phyloP scores from a whole-genome alignment of 2,113 vertebrate genomes.

The Ictidomys tridecemlineatus region DNA sequence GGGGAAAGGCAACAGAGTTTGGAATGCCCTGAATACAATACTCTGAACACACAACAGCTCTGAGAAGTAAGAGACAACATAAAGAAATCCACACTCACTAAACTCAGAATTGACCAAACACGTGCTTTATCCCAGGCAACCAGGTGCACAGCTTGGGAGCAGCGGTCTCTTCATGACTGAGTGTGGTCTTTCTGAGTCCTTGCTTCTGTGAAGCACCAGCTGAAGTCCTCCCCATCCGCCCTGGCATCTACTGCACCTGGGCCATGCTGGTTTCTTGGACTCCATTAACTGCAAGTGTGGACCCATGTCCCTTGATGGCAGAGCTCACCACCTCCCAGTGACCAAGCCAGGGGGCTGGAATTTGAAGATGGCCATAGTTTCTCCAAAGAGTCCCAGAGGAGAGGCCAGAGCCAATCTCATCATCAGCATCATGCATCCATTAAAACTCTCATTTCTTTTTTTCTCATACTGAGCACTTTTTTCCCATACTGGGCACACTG shows the following conservation, averaged over 20 bases:
- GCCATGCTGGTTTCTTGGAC: neutral
- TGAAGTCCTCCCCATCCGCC: neutral
- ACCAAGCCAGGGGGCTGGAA: neutral
- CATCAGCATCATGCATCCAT: neutral
- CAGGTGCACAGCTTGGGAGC: neutral
- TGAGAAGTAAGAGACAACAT: neutral
- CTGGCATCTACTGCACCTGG: neutral
- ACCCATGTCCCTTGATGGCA: neutral
- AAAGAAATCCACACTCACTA: neutral
- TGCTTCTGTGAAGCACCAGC: neutral
- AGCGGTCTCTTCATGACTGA: fast-evolving
- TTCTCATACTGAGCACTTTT: neutral
- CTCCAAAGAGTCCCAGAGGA: neutral
- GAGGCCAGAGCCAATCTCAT: neutral
- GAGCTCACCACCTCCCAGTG: neutral
- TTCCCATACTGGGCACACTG: neutral
- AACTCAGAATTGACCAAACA: neutral
- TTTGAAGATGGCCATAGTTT: fast-evolving
- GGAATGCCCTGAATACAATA: too few species aligned
- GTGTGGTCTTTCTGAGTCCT: neutral
- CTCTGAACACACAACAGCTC: fast-evolving
- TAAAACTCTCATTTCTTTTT: neutral
- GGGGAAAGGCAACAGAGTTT: too few species aligned
- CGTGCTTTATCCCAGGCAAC: neutral
- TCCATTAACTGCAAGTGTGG: neutral